Conservation (phyloP, 2,888 invertebrate species). For the Amblyteles armatorius region DNA sequence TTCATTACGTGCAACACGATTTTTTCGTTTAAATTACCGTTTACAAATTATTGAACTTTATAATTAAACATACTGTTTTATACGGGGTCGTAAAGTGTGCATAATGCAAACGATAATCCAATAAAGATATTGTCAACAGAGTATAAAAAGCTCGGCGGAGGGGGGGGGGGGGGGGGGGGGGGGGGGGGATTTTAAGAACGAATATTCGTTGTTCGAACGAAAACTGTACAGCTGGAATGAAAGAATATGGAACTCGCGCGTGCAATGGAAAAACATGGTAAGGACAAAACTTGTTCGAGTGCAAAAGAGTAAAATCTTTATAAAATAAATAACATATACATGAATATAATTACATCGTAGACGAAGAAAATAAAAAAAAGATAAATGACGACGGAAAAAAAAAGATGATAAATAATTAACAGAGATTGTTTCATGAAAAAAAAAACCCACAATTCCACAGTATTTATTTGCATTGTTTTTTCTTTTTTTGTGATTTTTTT, state of each 20-base stretch:
- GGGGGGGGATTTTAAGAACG: slow-evolving; percentile 13
- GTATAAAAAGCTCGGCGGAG: not conserved
- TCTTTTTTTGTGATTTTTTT: slow-evolving; percentile 74
- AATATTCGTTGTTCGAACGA: slow-evolving; percentile 43
- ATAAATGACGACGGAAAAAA: slow-evolving; percentile 19
- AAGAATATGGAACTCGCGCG: slow-evolving; percentile 21
- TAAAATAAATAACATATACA: slow-evolving; percentile 83
- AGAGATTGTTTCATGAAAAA: slow-evolving; percentile 75
- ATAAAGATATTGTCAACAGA: not conserved
- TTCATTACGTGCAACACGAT: slow-evolving; percentile 33
- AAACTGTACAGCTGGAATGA: slow-evolving; percentile 36
- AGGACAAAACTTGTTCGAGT: slow-evolving; percentile 60
- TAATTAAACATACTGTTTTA: slow-evolving; percentile 29
- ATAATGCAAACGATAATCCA: slow-evolving; percentile 12
- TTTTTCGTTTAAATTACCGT: slow-evolving; percentile 20
- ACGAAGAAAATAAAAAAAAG: slow-evolving; percentile 64
- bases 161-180: not conserved
- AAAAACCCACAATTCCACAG: slow-evolving; percentile 80
- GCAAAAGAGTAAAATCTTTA: slow-evolving; percentile 81
- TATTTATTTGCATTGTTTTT: slow-evolving; percentile 80
- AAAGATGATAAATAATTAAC: slow-evolving; percentile 80
- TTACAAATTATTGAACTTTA: slow-evolving; percentile 42
- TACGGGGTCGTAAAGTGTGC: slow-evolving; percentile 26
- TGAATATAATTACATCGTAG: slow-evolving; percentile 80
- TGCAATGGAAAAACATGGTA: slow-evolving; percentile 27